phyloP scores from a whole-genome alignment of 2,113 vertebrate genomes.

The Brachyhypopomus gauderio region DNA sequence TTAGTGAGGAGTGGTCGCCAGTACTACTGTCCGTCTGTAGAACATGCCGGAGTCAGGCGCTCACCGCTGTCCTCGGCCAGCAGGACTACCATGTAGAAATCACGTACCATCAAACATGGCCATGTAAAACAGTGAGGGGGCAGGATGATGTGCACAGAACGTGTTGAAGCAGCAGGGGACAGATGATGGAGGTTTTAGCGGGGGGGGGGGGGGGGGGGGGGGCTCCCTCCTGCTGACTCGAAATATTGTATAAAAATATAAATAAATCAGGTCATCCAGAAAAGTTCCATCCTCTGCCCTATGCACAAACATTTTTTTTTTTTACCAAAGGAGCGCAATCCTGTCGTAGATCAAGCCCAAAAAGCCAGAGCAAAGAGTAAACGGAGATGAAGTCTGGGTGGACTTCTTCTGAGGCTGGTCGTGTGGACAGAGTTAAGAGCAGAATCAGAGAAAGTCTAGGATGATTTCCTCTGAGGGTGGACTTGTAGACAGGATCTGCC shows the following conservation, averaged over 20 bases:
- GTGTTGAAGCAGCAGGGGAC: neutral
- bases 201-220: neutral
- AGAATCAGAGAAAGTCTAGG: too few species aligned
- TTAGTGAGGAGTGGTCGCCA: slow-evolving; percentile 37
- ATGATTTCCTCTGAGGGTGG: neutral
- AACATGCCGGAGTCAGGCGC: slow-evolving; percentile 14
- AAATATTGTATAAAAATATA: too few species aligned
- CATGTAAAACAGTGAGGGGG: too few species aligned
- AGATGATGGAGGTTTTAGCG: neutral
- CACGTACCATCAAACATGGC: slow-evolving; percentile 18
- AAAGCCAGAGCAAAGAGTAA: neutral
- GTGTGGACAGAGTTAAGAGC: neutral
- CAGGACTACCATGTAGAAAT: neutral
- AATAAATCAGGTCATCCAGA: neutral
- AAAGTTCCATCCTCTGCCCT: neutral
- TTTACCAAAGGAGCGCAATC: neutral
- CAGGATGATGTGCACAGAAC: slow-evolving; percentile 5
- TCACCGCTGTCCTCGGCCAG: slow-evolving; percentile 15
- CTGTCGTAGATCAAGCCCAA: neutral
- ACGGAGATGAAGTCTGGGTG: slow-evolving; percentile 10
- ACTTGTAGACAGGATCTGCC: neutral
- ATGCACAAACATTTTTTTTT: neutral
- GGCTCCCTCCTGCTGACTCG: too few species aligned
- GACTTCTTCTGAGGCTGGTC: neutral
- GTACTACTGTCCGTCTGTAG: slow-evolving; percentile 35